phyloP scores from a whole-genome alignment of 2,797 vertebrate species.

The Silurus aristotelis region DNA sequence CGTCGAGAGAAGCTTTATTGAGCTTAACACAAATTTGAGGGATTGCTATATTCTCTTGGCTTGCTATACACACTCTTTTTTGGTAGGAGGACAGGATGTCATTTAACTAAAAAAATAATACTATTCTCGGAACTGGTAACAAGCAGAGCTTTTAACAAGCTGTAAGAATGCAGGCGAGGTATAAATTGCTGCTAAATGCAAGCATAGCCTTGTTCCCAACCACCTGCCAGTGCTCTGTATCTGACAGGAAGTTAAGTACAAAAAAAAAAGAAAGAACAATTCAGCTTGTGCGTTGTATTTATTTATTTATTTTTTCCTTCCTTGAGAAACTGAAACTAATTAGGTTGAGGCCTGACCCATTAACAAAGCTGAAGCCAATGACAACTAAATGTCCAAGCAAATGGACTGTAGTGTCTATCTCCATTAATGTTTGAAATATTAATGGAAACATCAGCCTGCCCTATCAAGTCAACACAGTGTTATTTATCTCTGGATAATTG shows the following conservation, averaged over 20 bases:
- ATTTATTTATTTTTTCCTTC: conserved; percentile 4
- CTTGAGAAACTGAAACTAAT: conserved; percentile 43
- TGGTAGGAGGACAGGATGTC: conserved; percentile 49
- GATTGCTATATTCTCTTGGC: conserved; percentile 34
- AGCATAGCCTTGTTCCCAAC: conserved; percentile 39
- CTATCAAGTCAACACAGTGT: conserved; percentile 29
- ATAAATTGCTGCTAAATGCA: conserved; percentile 50
- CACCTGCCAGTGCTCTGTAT: conserved; percentile 31
- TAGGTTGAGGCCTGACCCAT: conserved; percentile 37
- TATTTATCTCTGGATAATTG: conserved; percentile 28
- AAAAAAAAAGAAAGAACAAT: conserved; percentile 4
- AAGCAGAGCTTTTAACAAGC: conserved; percentile 54
- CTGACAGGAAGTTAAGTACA: conserved; percentile 41
- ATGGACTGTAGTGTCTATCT: conserved; percentile 47
- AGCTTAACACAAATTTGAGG: conserved; percentile 30
- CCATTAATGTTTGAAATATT: conserved; percentile 48
- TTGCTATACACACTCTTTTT: conserved; percentile 40
- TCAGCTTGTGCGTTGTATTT: background rate
- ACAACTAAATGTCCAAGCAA: conserved; percentile 43
- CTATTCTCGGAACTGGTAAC: conserved; percentile 47
- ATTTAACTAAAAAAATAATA: conserved; percentile 42
- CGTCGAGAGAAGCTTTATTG: conserved; percentile 19
- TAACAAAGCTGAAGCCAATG: conserved; percentile 36
- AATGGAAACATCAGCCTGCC: conserved; percentile 48
- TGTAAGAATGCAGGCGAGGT: conserved; percentile 23